Percentiles rank a stretch among this genome's conserved stretches.
Conservation (phyloP, 2,113 vertebrate genomes). For the Pantherophis guttatus region DNA sequence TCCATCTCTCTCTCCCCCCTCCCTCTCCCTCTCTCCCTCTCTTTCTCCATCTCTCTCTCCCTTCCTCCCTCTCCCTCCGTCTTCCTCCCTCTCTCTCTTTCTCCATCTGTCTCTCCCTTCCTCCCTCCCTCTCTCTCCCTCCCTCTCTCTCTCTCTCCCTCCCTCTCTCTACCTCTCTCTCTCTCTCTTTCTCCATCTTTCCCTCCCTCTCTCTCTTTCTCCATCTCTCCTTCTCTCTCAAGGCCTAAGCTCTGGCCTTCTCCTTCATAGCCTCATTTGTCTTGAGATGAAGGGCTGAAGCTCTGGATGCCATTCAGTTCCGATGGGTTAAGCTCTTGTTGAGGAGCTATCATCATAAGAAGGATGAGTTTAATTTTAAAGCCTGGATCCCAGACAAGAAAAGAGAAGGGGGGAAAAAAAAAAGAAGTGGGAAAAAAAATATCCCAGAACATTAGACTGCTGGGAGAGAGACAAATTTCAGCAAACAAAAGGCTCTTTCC, state of each 20-base stretch:
- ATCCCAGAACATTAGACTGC: constrained; percentile 6
- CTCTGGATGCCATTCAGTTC: too few species aligned
- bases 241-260: neutral
- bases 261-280: neutral
- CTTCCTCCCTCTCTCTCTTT: rapidly evolving
- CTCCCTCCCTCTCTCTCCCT: too few species aligned
- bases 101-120: rapidly evolving
- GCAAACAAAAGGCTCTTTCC: constrained; percentile 25
- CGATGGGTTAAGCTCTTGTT: constrained; percentile 13
- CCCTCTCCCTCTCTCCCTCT: rapidly evolving
- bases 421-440: neutral
- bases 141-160: too few species aligned
- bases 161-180: neutral
- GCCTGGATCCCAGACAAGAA: constrained; percentile 25
- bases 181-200: too few species aligned
- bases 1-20: too few species aligned
- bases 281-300: neutral
- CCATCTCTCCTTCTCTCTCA: neutral
- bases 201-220: neutral
- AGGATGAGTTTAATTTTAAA: constrained; percentile 50
- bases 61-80: rapidly evolving
- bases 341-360: constrained; percentile 43
- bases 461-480: constrained; percentile 14
- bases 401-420: too few species aligned
- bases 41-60: rapidly evolving